Conservation (phyloP, 2,888 invertebrate species). For the Seira sanloemensis region DNA sequence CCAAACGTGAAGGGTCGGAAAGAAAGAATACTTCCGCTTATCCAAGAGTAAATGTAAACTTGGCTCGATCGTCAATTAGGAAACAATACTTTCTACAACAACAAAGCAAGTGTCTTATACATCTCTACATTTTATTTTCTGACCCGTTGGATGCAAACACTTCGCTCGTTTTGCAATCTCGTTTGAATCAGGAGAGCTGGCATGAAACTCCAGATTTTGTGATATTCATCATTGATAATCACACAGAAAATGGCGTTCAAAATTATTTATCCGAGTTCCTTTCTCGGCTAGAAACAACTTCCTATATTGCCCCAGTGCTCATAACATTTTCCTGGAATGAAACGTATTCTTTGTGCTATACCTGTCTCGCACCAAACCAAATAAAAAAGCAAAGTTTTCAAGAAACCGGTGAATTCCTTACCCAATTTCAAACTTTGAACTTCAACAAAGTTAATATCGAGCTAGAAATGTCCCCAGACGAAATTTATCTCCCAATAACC, state of each 20-base stretch:
- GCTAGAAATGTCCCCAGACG: neutral
- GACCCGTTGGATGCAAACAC: no score
- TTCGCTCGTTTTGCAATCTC: no score
- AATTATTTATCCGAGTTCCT: no score
- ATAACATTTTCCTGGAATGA: neutral
- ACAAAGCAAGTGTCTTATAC: neutral
- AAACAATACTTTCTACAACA: no score
- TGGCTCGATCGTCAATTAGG: no score
- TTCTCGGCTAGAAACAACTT: neutral
- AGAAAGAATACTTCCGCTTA: no score
- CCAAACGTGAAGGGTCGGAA: no score
- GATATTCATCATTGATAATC: neutral
- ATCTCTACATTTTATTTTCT: neutral
- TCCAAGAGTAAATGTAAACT: no score
- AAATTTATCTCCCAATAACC: conserved; percentile 14
- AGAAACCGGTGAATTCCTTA: neutral
- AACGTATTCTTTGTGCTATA: neutral
- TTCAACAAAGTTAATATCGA: conserved; percentile 20
- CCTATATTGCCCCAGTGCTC: neutral
- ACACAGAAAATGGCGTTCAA: neutral
- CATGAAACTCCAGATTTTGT: neutral
- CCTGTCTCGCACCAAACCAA: no score
- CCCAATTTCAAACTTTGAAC: neutral
- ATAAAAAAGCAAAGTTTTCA: conserved; percentile 11
- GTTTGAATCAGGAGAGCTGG: neutral